Base-by-base conservation (phyloP, 2,113 vertebrate species). In the Rhadina sibilatrix region DNA sequence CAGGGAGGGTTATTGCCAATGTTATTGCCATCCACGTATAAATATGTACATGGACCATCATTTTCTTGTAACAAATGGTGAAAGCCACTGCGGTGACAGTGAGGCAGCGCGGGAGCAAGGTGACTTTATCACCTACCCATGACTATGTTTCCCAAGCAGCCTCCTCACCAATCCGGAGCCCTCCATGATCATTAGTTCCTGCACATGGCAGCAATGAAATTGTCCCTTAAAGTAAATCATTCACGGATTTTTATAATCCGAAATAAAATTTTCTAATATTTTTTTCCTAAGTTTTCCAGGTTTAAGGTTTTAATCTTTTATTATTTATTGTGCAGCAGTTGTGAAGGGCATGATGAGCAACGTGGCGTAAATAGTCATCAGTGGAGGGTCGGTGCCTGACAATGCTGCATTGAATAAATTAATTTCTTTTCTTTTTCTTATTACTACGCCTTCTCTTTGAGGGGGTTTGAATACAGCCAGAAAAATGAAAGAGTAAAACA, bases 301-400 rank as follows among this genome's bases (percentile, higher is more conserved):
- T 98, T 98, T 98, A 98, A 97, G 98, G 92, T 98, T 98, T 98
- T 98, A 98, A 98, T 98, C 98, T 98, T 98, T 97, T 97, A 97
- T 98, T 98, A 98, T 98, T 98, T 98, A 98, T 96, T 89, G 97
- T 93, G 44, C 64, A 22, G 97, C 95, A 95, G 95, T 97, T 98
- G 97, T 88, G 97, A 97, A 97, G 93, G 95, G 88, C 91, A 65
- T 91, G 96, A 95, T 92, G 94, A 97, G 92, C 92, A 97, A 90
- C 71, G 60, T 44, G 8, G 89, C 2, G 49, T 97, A 98, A 97
- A 95, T 52, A 96, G 92, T 50, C n/a, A 49, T 66, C 13, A 3
- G 42, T 22, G 65, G 40, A 63, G 91, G 93, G 80, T 63, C 2
- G 22, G 76, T 13, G 42, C 17, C 2, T 44, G 59, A 89, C 61